These are phyloP conservation scores for Aldabrachelys gigantea DNA, from an alignment of 2,113 vertebrate genomes.

Conservation along the genomic window DNA sequence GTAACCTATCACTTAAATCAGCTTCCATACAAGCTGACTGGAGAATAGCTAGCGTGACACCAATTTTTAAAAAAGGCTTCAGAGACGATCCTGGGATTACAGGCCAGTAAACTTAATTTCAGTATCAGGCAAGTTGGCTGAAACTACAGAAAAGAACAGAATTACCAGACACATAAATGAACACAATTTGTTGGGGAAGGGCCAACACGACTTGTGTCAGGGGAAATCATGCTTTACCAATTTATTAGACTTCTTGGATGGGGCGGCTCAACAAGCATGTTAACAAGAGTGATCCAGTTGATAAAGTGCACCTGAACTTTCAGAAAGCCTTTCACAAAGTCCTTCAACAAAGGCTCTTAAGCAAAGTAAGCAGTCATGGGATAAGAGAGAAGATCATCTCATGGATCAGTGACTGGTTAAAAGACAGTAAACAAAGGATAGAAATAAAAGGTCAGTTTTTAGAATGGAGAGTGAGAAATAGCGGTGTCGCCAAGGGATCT, in stretches of 20 bases:
- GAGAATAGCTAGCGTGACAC: background rate
- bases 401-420: background rate
- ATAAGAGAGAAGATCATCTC: background rate
- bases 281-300: background rate
- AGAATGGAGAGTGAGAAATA: background rate
- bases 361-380: background rate
- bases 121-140: background rate
- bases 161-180: background rate
- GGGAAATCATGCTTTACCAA: background rate
- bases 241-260: background rate
- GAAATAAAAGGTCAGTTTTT: background rate
- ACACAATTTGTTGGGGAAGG: background rate
- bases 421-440: background rate
- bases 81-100: background rate
- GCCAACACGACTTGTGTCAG: background rate
- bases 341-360: background rate
- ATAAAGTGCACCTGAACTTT: background rate
- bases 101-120: background rate
- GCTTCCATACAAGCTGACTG: background rate
- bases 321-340: background rate
- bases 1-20: background rate
- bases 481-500: background rate
- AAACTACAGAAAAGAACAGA: background rate
- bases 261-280: background rate
- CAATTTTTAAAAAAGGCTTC: background rate